phyloP scores from a whole-genome alignment of 2,113 vertebrate species.

The Corvus hawaiiensis region DNA sequence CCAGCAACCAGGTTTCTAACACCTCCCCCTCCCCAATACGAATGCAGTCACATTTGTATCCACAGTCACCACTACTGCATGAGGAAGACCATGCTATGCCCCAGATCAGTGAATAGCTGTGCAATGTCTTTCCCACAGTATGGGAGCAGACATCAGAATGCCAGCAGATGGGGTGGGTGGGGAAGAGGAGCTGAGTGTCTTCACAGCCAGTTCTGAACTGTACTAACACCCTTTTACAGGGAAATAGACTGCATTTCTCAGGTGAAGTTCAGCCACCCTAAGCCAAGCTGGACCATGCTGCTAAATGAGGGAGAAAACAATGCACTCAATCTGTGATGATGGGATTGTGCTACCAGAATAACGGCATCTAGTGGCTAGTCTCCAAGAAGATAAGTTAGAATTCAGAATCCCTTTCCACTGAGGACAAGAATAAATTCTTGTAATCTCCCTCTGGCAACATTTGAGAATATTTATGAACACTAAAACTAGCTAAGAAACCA shows the following conservation, averaged over 20 bases:
- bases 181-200: not conserved
- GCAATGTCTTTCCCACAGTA: not conserved
- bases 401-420: not conserved
- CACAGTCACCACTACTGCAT: not conserved
- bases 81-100: not conserved
- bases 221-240: not conserved
- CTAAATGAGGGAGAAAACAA: not conserved
- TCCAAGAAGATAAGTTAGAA: not conserved
- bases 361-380: not conserved
- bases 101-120: not conserved
- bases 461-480: slow-evolving; percentile 44
- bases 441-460: not conserved
- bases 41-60: not conserved
- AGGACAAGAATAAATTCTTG: not conserved
- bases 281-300: not conserved
- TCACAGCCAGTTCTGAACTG: not conserved
- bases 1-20: not conserved
- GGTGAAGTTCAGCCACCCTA: not conserved
- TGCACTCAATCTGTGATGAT: not conserved
- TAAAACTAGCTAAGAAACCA: slow-evolving; percentile 32
- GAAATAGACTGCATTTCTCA: not conserved
- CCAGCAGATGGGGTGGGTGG: not conserved
- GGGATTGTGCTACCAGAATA: not conserved
- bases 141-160: not conserved
- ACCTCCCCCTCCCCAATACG: not conserved